Evolutionary conservation across 2,888 invertebrate genomes (phyloP), one percentile per base, ranked within the genome.

Genomic region (Drosophila falleni): DNA sequence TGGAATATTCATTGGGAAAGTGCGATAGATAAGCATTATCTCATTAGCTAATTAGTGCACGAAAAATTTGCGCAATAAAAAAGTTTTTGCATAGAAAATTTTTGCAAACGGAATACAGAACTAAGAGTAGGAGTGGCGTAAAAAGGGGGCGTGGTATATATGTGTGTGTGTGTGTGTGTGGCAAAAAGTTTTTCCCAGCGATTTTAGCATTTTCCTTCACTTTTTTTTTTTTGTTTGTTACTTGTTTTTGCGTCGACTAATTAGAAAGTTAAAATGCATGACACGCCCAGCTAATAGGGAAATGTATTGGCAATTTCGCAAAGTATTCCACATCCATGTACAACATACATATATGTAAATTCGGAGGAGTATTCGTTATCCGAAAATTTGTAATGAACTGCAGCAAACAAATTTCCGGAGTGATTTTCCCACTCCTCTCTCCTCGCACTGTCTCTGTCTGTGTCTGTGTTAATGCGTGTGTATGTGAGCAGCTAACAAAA

Each of bases 31-130:
- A 85, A 89, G 89, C 70, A 82, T 89, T 89, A 89, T 89, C 89
- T 87, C 88, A 89, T 85, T 85, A 85, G 85, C 87, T 89, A 89
- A 89, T 89, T 90, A 89, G 89, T 69, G 90, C 69, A 74, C 71
- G 58, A 74, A 64, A 88, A 89, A 83, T 89, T 83, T 82, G 39
- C 23, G 89, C 87, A 88, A 89, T 87, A 89, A 89, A 89, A 89
- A 89, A 89, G 69, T 83, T 89, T 81, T 54, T 35, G 65, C 78
- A 62, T 55, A 67, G 69, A 66, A 65, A 67, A 50, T 76, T 68
- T 68, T 56, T 47, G 71, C 54, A 78, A 81, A 44, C 44, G 58
- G 33, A 58, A 13, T 19, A 50, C 23, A 55, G 31, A 16, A 37
- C 6, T 2, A 26, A 3, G 10, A 3, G 11, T 2, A 10, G 13